phyloP scores from a whole-genome alignment of 2,797 vertebrate genomes.

The Gallirallus australis region DNA sequence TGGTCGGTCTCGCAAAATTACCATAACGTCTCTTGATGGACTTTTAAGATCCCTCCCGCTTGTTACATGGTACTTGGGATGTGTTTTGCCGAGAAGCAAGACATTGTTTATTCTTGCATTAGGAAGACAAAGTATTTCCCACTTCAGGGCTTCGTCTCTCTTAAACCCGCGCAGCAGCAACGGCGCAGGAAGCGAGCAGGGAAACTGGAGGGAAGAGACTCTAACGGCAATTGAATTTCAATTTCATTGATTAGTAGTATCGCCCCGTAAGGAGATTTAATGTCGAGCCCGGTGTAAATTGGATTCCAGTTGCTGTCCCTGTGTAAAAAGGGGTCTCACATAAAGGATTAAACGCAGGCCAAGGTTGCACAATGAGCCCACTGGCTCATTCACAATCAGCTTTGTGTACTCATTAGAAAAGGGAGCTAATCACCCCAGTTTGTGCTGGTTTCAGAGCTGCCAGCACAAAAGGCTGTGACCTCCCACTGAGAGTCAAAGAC shows the following conservation, averaged over 20 bases:
- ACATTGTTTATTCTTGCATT: conserved; percentile 61
- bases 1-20: conserved; percentile 42
- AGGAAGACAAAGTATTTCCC: conserved; percentile 65
- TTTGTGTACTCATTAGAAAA: conserved; percentile 74
- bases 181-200: background rate
- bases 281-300: conserved; percentile 55
- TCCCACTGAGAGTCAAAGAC: conserved; percentile 62
- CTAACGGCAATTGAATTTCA: conserved; percentile 41
- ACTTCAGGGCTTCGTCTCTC: conserved; percentile 59
- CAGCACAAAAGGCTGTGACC: conserved; percentile 62
- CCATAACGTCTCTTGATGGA: conserved; percentile 41
- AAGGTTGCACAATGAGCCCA: conserved; percentile 67
- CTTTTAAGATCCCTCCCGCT: conserved; percentile 53
- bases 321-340: conserved; percentile 59
- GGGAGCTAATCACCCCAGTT: conserved; percentile 68
- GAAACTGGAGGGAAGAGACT: conserved; percentile 22
- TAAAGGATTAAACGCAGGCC: conserved; percentile 68
- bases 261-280: conserved; percentile 51
- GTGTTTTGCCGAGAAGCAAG: conserved; percentile 57
- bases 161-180: background rate
- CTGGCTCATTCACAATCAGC: conserved; percentile 71
- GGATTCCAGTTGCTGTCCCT: conserved; percentile 68
- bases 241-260: conserved; percentile 60
- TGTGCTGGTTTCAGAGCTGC: conserved; percentile 53
- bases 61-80: background rate